Evolutionary conservation across 2,888 invertebrate genomes (phyloP).

Genomic region (Machimus rusticus): DNA sequence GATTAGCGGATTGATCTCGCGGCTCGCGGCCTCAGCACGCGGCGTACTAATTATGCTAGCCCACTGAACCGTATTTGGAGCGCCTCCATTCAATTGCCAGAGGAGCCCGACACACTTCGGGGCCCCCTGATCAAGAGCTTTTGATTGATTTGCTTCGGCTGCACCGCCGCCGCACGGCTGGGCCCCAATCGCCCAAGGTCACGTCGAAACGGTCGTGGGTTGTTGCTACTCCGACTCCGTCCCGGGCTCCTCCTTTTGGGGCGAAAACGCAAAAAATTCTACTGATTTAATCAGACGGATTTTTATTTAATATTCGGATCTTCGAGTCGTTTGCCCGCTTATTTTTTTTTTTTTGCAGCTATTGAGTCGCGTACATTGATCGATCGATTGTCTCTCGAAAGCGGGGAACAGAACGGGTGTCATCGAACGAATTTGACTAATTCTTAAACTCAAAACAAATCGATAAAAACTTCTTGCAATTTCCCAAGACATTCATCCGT

Average conservation of each 20-base stretch:
- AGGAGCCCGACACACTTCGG: background rate
- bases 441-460: background rate
- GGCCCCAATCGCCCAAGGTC: background rate
- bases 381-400: background rate
- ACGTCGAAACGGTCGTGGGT: background rate
- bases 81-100: background rate
- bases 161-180: background rate
- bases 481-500: background rate
- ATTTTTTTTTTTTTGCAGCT: background rate
- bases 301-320: background rate
- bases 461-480: background rate
- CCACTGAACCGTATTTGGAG: background rate
- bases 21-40: background rate
- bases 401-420: background rate
- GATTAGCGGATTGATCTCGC: background rate
- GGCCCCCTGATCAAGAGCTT: background rate
- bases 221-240: background rate
- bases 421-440: background rate
- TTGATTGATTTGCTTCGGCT: background rate
- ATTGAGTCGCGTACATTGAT: background rate
- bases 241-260: background rate
- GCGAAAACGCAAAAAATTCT: background rate
- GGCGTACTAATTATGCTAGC: background rate
- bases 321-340: background rate
- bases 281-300: background rate